Base-by-base conservation (phyloP, 1,140 invertebrate genomes). In the Brachionus rubens region DNA sequence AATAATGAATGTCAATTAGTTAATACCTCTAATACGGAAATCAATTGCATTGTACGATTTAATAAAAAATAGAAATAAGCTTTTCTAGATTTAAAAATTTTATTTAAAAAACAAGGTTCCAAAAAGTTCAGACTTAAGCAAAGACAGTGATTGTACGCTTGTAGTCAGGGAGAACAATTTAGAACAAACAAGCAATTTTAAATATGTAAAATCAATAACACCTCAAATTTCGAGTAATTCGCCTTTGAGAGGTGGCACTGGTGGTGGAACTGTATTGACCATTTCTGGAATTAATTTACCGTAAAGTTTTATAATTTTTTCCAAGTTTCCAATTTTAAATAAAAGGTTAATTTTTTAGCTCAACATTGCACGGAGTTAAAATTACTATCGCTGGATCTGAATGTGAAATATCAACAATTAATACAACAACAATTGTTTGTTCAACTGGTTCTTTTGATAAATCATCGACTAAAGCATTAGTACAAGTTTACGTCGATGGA, bases 211-310 rank as follows among this genome's bases (percentile, higher is more conserved):
- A n/a, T 72, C 28, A 5, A 59, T 54, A 30, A 70, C 54, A 41
- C 75, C 67, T 3, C 47, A 21, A 6, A 12, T 80, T 0, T 68
- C 70, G 2, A 72, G 77, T 21, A 26, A 79, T 16, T 46, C 46
- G 16, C 80, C 80, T 24, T 0, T 19, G 12, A 48, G 50, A 6
- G 80, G 80, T 0, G 78, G 79, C 36, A 79, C 76, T 6, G 30
- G 79, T 77, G 80, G 80, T 24, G 78, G 79, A 12, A 80, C 78
- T 16, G 10, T 50, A 4, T 16, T 81, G 6, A 77, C 78, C 7
- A 78, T 81, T 40, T 24, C 40, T 9, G 80, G 80, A 41, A 76
- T 75, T 48, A 78, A 79, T 6, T 80, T 81, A 67, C 36, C 50
- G 30, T 40, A 76, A 78, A 19, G 10, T 47, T 54, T 0, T 76